phyloP scores from a whole-genome alignment of 2,113 vertebrate genomes.

The Vicugna pacos region DNA sequence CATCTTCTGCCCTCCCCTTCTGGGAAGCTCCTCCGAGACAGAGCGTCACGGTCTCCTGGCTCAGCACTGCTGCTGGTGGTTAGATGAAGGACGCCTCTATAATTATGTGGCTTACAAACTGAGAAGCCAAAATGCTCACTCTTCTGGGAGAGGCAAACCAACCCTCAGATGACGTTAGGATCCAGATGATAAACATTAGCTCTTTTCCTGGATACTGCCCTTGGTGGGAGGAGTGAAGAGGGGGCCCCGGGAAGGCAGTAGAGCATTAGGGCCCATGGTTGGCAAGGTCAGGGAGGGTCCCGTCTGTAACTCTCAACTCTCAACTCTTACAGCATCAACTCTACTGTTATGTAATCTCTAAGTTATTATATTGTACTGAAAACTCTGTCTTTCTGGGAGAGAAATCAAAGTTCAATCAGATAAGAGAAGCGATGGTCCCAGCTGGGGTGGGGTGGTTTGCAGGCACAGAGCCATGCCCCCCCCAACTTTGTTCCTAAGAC shows the following conservation, averaged over 20 bases:
- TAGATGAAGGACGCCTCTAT: not conserved
- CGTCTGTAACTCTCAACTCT: not conserved
- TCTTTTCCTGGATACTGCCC: not conserved
- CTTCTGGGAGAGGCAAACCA: not conserved
- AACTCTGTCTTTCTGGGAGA: not conserved
- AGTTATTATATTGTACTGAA: not conserved
- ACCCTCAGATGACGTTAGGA: not conserved
- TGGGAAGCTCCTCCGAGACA: not conserved
- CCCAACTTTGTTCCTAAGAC: not conserved
- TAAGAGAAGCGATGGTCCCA: not conserved
- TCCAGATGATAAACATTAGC: not conserved
- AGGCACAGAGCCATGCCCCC: not conserved
- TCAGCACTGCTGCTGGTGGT: not conserved
- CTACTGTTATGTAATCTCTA: not conserved
- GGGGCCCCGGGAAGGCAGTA: too few species aligned
- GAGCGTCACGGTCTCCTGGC: accelerated
- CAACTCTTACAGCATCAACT: not conserved
- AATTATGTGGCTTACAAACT: not conserved
- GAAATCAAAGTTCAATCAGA: not conserved
- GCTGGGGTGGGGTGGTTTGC: too few species aligned
- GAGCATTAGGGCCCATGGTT: not conserved
- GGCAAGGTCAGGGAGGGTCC: not conserved
- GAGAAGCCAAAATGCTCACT: not conserved
- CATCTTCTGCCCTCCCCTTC: not conserved
- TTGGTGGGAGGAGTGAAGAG: too few species aligned